A percentile compares a stretch with the other conserved stretches of the same genome.
Evolutionary conservation across 2,888 invertebrate species (phyloP).

Genomic region (Melieria picta): DNA sequence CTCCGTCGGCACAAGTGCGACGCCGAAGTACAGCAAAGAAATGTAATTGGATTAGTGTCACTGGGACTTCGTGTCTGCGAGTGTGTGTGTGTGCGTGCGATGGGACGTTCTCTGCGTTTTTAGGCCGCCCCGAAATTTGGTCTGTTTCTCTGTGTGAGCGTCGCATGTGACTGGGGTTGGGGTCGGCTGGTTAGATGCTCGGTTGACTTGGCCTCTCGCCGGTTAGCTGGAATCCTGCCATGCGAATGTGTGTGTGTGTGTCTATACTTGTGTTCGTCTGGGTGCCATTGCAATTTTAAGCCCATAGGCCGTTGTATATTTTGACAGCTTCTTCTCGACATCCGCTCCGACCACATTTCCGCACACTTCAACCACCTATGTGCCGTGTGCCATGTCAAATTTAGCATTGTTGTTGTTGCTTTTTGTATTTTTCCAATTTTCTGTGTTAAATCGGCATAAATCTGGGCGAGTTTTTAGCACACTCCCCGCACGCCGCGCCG

Average conservation of each 20-base stretch:
- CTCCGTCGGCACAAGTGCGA: neutral
- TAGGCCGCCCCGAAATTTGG: too few relatives aligned
- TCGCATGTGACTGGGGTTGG: too few relatives aligned
- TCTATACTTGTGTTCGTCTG: neutral
- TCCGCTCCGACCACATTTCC: too few relatives aligned
- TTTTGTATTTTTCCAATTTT: slow-evolving; percentile 1
- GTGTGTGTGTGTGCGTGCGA: neutral
- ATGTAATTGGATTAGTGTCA: slow-evolving; percentile 18
- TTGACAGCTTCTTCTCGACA: neutral
- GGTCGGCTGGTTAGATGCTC: too few relatives aligned
- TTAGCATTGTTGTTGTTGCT: neutral
- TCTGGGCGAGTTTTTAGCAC: neutral
- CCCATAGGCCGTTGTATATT: slow-evolving; percentile 6
- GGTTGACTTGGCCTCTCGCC: too few relatives aligned
- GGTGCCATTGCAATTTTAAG: neutral
- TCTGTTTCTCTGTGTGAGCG: too few relatives aligned
- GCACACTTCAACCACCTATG: too few relatives aligned
- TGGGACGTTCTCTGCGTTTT: too few relatives aligned
- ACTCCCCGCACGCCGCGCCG: too few relatives aligned
- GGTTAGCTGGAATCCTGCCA: too few relatives aligned
- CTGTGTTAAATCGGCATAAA: slow-evolving; percentile 1
- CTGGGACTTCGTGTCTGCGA: neutral
- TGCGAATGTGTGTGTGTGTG: neutral
- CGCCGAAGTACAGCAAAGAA: slow-evolving; percentile 1
- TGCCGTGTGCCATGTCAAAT: neutral